Percentiles rank a stretch among this genome's conserved stretches.
Evolutionary conservation across 1,140 invertebrate species (phyloP).

Genomic region (Zaprionus vittiger): DNA sequence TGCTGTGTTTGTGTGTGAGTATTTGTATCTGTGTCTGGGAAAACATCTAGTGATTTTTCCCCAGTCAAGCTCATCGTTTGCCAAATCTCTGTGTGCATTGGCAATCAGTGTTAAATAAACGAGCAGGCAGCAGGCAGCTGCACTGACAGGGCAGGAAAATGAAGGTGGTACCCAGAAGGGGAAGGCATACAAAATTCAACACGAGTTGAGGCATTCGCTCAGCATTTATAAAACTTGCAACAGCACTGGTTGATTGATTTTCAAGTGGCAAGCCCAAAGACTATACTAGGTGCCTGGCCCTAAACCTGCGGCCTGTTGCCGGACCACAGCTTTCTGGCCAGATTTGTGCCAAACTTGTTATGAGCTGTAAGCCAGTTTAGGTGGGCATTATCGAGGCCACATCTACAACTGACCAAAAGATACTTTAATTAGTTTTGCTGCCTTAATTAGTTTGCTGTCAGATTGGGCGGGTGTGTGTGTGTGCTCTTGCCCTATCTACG

Average conservation of each 20-base stretch:
- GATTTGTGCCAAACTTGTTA: constrained; percentile 21
- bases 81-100: constrained; percentile 75
- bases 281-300: no score
- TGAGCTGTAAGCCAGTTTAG: background rate
- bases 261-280: constrained; percentile 29
- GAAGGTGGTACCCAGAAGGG: background rate
- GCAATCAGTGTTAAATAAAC: constrained; percentile 82
- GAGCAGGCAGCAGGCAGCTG: constrained; percentile 47
- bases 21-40: constrained; percentile 12
- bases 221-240: constrained; percentile 68
- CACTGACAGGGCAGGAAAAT: constrained; percentile 14
- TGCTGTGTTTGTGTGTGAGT: constrained; percentile 1
- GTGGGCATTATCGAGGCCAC: background rate
- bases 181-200: constrained; percentile 58
- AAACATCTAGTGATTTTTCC: constrained; percentile 18
- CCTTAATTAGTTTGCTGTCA: constrained; percentile 53
- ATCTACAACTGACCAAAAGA: constrained; percentile 4
- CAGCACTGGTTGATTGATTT: constrained; percentile 62
- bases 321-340: constrained; percentile 32
- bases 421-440: constrained; percentile 57
- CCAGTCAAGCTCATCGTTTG: constrained; percentile 40
- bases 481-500: constrained; percentile 3
- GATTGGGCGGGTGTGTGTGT: background rate
- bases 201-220: constrained; percentile 41
- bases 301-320: background rate